Evolutionary conservation across 1,140 invertebrate genomes (phyloP), one percentile per base, ranked within the genome.

Genomic region (Telenomus remus): DNA sequence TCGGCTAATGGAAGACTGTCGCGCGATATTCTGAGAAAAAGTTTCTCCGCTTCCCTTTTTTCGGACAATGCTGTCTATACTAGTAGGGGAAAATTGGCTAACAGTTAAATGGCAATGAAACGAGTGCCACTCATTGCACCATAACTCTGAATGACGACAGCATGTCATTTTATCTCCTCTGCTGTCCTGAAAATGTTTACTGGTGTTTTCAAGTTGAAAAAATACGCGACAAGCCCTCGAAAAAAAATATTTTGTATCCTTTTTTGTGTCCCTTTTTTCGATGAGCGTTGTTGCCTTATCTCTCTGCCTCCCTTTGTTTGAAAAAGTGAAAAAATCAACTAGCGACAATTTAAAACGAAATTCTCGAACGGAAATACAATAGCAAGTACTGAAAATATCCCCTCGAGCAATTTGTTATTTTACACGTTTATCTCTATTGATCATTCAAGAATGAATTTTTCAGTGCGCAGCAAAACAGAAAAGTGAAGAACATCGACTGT

Each of bases 121-220:
- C 64, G 79, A 75, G 70, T 69, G 47, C 55, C 57, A 51, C 55
- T 56, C 73, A 68, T 79, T 71, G 66, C 48, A 48, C 79, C 72
- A 84, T 83, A 83, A 85, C 79, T 72, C 71, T 82, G 74, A 82
- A 85, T 85, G 82, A 84, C 82, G 80, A 78, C 80, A 81, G 71
- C 71, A 73, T 72, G 78, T 81, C 78, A 82, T 81, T 82, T 82
- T 81, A 83, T 81, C 77, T 84, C 19, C 19, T 61, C 54, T 39
- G 53, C 68, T 61, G 63, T 59, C 59, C 60, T 63, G 56, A 54
- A 57, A 69, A 64, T 56, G 49, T 71, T 71, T 57, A 46, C 53
- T 53, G 19, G 34, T 44, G 64, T 69, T 74, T n/a, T 63, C 37
- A 50, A 42, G 44, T 44, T n/a, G 56, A 12, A 57, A 72, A 72